These are phyloP conservation scores for Notarius lentiginosus DNA, from an alignment of 2,113 vertebrate species.

Conservation along the genomic window DNA sequence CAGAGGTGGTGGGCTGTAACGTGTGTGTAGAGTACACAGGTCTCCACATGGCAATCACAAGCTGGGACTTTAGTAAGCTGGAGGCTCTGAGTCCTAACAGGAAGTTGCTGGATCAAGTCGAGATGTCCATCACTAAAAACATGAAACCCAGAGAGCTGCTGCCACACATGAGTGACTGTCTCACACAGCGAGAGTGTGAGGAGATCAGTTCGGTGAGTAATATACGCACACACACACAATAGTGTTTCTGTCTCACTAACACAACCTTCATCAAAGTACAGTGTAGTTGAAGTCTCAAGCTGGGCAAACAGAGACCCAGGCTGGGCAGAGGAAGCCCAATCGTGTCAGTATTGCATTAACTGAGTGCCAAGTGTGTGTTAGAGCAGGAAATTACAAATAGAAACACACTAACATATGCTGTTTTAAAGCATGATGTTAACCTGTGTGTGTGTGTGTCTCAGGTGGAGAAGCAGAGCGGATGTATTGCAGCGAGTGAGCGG, in stretches of 20 bases:
- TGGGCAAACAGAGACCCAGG: neutral
- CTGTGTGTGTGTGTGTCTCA: conserved; percentile 24
- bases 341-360: neutral
- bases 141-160: conserved; percentile 55
- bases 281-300: neutral
- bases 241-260: neutral
- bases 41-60: conserved; percentile 45
- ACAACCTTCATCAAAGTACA: no score
- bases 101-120: conserved; percentile 38
- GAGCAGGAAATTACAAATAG: neutral
- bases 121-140: conserved; percentile 47
- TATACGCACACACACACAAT: neutral
- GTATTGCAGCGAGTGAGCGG: conserved; percentile 44
- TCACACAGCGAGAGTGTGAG: conserved; percentile 46
- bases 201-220: conserved; percentile 55
- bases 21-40: conserved; percentile 53
- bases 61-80: conserved; percentile 49
- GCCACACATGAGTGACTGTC: conserved; percentile 34
- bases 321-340: neutral
- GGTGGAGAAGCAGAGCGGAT: conserved; percentile 38
- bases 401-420: neutral
- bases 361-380: neutral
- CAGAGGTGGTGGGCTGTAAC: neutral
- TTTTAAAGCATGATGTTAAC: neutral
- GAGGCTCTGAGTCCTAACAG: conserved; percentile 20